Evolutionary conservation across 2,797 vertebrate genomes (phyloP), one percentile per base, ranked within the genome.

Genomic region (Oryzias sinensis): DNA sequence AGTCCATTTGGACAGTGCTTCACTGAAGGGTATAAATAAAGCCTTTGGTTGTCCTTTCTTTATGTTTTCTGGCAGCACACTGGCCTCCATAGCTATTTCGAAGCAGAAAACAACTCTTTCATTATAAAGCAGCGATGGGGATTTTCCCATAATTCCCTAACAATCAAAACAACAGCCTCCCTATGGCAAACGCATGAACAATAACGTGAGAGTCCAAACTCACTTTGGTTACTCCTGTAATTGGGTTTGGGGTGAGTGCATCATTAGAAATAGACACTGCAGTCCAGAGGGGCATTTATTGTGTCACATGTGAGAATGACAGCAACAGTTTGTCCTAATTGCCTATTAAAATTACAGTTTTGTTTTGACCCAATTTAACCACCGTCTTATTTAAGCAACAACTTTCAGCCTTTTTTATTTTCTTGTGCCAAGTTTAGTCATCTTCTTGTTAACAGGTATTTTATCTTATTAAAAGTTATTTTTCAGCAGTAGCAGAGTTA

Each of bases 121-220:
- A 87, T 89, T 87, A 86, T 80, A 43, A 67, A 65, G 70, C 25
- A 73, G 68, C 67, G 59, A 44, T 41, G 33, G 76, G 82, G 80
- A 69, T 79, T 88, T 88, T 81, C 82, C 78, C 65, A 85, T 79
- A 83, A 74, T 72, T 1, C 1, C 65, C 57, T 41, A 64, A 80
- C 77, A 78, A 84, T 79, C 70, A 66, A 74, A 66, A 58, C 22
- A 18, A 70, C 53, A 15, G 61, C 56, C 50, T 53, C 55, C 59
- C 51, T 40, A 25, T 15, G 59, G 24, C 49, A 49, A 65, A 56
- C 55, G 41, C 24, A 4, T 25, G 62, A 74, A 74, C 69, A 82
- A 75, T 79, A 68, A 56, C 24, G 13, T 43, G 65, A 74, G 62
- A 24, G 49, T 72, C 64, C 40, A 45, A 41, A 58, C 68, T 22